Evolutionary conservation across 1,140 invertebrate genomes (phyloP), one percentile per base, ranked within the genome.

Genomic region (Diuraphis noxia): DNA sequence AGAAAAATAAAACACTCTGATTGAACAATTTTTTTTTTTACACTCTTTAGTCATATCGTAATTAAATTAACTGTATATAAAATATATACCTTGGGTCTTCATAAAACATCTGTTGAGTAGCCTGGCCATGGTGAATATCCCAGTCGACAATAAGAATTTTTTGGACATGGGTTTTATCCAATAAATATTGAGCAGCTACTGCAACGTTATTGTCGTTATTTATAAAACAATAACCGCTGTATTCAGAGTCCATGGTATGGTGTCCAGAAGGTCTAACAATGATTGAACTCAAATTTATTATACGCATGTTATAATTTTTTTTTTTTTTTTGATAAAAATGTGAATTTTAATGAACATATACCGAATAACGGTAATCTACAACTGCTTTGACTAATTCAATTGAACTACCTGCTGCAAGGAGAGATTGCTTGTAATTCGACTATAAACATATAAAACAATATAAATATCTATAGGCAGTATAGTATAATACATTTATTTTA

Each of bases 151-250:
- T 98, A 85, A 99, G 94, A 92, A 99, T 96, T 93, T 96, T 96
- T 88, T 95, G 93, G 3, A 95, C 52, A 46, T 93, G 93, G 40
- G 94, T 93, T 25, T 95, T 95, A 63, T 96, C 94, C 7, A 99
- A 93, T 43, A 96, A 97, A 93, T 97, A 95, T 93, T 97, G 96
- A 36, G 98, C 98, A 23, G 97, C 98, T 85, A 99, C 94, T 3
- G 98, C 99, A 2, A 98, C 98, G 94, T 99, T 99, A 94, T 99
- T 99, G 93, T 98, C 98, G 94, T 99, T 99, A 94, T 99, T 99
- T 93, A 99, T 98, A 93, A 97, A 97, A 94, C 99, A 99, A 94
- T 98, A 99, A 34, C 98, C 98, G 94, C 97, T 97, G 92, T 96
- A 98, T 93, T 98, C 97, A 34, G 96, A 95, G 92, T 96, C 94